phyloP scores from a whole-genome alignment of 2,113 vertebrate species.

The Paralichthys olivaceus region DNA sequence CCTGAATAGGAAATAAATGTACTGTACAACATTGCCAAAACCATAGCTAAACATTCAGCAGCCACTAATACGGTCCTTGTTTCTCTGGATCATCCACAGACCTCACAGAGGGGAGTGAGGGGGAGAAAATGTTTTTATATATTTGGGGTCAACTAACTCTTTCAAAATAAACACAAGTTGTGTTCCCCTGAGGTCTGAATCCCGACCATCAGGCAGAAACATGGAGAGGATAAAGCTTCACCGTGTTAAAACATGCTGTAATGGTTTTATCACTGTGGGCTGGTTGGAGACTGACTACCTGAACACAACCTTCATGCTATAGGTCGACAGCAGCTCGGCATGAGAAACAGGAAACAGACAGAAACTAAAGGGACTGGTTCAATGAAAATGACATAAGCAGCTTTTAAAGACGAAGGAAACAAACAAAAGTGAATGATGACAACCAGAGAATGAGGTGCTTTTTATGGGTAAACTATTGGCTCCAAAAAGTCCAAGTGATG shows the following conservation, averaged over 20 bases:
- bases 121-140: neutral
- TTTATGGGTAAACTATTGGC: conserved; percentile 25
- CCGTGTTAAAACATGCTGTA: neutral
- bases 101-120: neutral
- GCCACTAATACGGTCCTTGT: too few relatives aligned
- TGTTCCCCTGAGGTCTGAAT: neutral
- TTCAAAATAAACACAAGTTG: neutral
- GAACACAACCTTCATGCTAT: neutral
- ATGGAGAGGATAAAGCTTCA: too few relatives aligned
- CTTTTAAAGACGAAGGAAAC: neutral
- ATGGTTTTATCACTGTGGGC: neutral
- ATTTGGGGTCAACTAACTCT: too few relatives aligned
- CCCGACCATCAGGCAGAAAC: too few relatives aligned
- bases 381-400: neutral
- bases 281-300: neutral
- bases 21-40: too few relatives aligned
- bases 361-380: neutral
- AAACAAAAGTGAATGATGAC: neutral
- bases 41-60: neutral
- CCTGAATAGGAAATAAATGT: neutral
- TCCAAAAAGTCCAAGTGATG: conserved; percentile 33
- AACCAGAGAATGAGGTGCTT: neutral
- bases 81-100: neutral
- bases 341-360: neutral
- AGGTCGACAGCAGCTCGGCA: neutral